Evolutionary conservation across 1,140 invertebrate genomes (phyloP).

Genomic region (Polyergus mexicanus): DNA sequence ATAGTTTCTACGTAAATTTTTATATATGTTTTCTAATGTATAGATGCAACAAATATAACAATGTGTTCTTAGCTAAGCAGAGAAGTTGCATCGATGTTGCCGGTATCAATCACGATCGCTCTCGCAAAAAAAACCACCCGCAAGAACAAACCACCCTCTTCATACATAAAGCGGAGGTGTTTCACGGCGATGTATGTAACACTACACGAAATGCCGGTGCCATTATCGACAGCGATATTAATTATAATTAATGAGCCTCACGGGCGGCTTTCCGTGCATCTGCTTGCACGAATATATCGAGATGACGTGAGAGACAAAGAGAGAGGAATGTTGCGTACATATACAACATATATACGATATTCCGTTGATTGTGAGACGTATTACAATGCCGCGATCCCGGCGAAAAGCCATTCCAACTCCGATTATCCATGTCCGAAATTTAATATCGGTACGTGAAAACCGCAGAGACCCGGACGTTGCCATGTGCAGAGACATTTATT

Average conservation of each 20-base stretch:
- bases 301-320: background rate
- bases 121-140: constrained; percentile 41
- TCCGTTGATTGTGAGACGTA: background rate
- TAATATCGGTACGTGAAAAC: constrained; percentile 54
- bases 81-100: background rate
- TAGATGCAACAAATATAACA: background rate
- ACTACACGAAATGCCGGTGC: constrained; percentile 49
- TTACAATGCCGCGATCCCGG: constrained; percentile 47
- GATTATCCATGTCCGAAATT: constrained; percentile 67
- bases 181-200: constrained; percentile 36
- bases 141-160: constrained; percentile 11
- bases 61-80: background rate
- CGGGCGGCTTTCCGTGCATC: constrained; percentile 32
- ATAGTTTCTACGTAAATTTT: background rate
- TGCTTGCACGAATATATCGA: constrained; percentile 48
- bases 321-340: background rate
- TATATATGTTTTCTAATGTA: background rate
- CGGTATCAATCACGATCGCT: constrained; percentile 31
- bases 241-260: constrained; percentile 72
- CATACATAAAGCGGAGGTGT: constrained; percentile 48
- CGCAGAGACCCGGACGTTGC: constrained; percentile 11
- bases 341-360: background rate
- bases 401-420: constrained; percentile 42
- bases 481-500: constrained; percentile 63
- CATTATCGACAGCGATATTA: constrained; percentile 72